A percentile compares a stretch with the other conserved stretches of the same genome.
These are phyloP conservation scores for Furcula furcula DNA, from an alignment of 2,888 invertebrate genomes.

Conservation along the genomic window DNA sequence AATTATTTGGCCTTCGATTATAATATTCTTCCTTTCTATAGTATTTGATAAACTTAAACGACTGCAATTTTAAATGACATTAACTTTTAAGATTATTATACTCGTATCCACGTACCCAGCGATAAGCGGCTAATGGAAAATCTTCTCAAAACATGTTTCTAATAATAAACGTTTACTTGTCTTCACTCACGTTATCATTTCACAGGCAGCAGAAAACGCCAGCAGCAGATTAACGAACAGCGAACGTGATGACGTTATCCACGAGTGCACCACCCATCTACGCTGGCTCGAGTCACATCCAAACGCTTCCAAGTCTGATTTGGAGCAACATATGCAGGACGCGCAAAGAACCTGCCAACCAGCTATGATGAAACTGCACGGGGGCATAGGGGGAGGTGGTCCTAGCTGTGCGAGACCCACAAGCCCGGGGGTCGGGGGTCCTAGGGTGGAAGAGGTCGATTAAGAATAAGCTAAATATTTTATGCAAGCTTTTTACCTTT, in stretches of 20 bases:
- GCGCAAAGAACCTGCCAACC: constrained; percentile 89
- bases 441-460: constrained; percentile 88
- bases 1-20: too few relatives aligned
- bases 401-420: constrained; percentile 48
- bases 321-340: constrained; percentile 88
- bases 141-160: too few relatives aligned
- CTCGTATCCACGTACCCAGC: too few relatives aligned
- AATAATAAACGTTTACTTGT: too few relatives aligned
- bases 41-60: too few relatives aligned
- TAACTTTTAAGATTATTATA: too few relatives aligned
- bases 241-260: constrained; percentile 86
- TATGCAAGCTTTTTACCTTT: too few relatives aligned
- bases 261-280: constrained; percentile 86
- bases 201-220: constrained; percentile 84
- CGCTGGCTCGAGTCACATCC: constrained; percentile 91
- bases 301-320: constrained; percentile 89
- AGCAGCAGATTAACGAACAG: constrained; percentile 85
- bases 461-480: constrained; percentile 16
- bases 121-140: too few relatives aligned
- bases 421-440: constrained; percentile 74
- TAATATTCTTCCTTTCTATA: too few relatives aligned
- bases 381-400: constrained; percentile 62
- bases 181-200: too few relatives aligned
- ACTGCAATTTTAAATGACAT: too few relatives aligned
- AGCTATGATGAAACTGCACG: constrained; percentile 92